Conservation (phyloP, 2,113 vertebrate genomes). For the Hippopotamus amphibius region DNA sequence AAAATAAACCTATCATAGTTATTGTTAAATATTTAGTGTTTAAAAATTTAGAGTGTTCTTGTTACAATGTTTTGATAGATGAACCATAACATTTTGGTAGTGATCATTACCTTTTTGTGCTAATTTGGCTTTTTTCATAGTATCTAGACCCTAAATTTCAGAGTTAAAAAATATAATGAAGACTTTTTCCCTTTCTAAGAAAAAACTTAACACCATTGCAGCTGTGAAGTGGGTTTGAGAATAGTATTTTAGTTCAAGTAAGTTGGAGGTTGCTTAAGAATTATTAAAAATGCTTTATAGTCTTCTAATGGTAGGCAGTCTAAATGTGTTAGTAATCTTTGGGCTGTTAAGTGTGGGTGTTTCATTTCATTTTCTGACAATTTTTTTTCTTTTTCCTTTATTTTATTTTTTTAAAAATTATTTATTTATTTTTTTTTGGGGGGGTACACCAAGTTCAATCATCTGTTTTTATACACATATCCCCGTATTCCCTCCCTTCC, state of each 20-base stretch:
- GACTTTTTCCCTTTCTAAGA: slow-evolving; percentile 23
- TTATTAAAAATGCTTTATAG: slow-evolving; percentile 50
- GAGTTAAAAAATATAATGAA: slow-evolving; percentile 26
- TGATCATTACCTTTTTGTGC: background rate
- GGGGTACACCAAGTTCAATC: too few species aligned
- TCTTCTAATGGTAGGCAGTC: background rate
- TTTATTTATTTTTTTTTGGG: too few species aligned
- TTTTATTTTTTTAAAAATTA: too few species aligned
- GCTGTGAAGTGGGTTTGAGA: slow-evolving; percentile 38
- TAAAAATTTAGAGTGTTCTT: background rate
- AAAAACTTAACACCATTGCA: background rate
- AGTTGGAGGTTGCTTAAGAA: slow-evolving; percentile 2
- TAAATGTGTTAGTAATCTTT: slow-evolving; percentile 41
- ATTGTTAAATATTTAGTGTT: slow-evolving; percentile 23
- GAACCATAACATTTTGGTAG: slow-evolving; percentile 20
- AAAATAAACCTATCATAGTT: slow-evolving; percentile 16
- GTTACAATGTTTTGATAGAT: background rate
- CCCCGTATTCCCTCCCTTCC: too few species aligned
- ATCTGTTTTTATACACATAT: too few species aligned
- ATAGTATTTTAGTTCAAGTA: slow-evolving; percentile 20
- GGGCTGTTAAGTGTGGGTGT: background rate
- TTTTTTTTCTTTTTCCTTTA: background rate
- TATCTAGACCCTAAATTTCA: background rate
- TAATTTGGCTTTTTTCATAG: slow-evolving; percentile 20
- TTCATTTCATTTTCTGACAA: slow-evolving; percentile 40